Percentiles rank a stretch among this genome's conserved stretches.
Evolutionary conservation across 2,888 invertebrate genomes (phyloP).

Genomic region (Syritta pipiens): DNA sequence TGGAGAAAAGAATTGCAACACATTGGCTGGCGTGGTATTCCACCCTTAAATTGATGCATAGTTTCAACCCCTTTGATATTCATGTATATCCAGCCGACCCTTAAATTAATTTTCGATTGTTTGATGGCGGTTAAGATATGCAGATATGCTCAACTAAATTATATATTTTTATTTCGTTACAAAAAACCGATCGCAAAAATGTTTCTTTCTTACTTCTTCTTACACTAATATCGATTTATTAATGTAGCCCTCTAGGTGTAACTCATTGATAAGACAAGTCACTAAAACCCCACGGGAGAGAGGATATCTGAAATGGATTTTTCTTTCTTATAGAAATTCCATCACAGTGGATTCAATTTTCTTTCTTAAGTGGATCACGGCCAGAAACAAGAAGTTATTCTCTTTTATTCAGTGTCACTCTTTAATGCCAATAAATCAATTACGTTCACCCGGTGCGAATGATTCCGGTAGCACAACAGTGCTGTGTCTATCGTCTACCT

Average conservation of each 20-base stretch:
- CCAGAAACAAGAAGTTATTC: constrained; percentile 60
- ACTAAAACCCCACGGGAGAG: constrained; percentile 27
- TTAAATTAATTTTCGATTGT: constrained; percentile 45
- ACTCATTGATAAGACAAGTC: constrained; percentile 52
- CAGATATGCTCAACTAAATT: constrained; percentile 31
- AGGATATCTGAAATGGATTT: constrained; percentile 3
- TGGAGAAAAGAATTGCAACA: constrained; percentile 34
- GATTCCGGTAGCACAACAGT: not conserved
- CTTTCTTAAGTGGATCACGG: constrained; percentile 59
- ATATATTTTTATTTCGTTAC: constrained; percentile 1
- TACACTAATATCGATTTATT: constrained; percentile 59
- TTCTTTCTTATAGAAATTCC: constrained; percentile 31
- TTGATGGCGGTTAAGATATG: constrained; percentile 15
- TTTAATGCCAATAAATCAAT: constrained; percentile 71
- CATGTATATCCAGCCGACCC: constrained; percentile 43
- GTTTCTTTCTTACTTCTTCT: constrained; percentile 40
- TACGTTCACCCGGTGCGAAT: constrained; percentile 52
- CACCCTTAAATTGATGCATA: constrained; percentile 53
- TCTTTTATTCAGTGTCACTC: constrained; percentile 36
- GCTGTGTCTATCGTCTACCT: constrained; percentile 48
- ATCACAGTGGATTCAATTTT: constrained; percentile 66
- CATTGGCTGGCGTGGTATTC: constrained; percentile 46
- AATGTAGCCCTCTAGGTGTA: constrained; percentile 8
- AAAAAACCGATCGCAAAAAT: not conserved
- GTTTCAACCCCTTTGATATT: constrained; percentile 60